Evolutionary conservation across 2,113 vertebrate species (phyloP), one percentile per base, ranked within the genome.

Genomic region (Alligator sinensis): DNA sequence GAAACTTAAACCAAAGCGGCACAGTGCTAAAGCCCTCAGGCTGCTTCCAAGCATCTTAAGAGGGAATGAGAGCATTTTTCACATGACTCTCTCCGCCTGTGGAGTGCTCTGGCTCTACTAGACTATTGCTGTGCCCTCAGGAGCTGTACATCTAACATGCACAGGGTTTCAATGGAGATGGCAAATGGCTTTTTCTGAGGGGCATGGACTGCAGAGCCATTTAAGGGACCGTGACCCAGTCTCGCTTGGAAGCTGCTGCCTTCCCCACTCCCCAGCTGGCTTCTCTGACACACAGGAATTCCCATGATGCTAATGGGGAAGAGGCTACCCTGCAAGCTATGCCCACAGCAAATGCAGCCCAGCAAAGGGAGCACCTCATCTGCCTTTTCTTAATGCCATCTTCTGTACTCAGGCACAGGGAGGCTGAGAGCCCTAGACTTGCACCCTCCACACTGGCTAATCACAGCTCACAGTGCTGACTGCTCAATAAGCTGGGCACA

Each of bases 1-100:
- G 96, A 97, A 98, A 98, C 97, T 97, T 97, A 97, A 97, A 97
- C 97, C 97, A 97, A 96, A 97, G 96, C 95, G 80, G 96, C 97
- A 96, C 97, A 97, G 96, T 96, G 95, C 96, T 97, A 90, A 96
- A 97, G 96, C 96, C 97, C 97, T 96, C 95, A 89, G 97, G 97
- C 97, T 97, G 95, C 97, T 97, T 97, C 95, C 95, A 91, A 96
- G 95, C 97, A 96, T 97, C 97, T 97, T 97, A 95, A 94, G 95
- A 95, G 95, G 95, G 94, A 97, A 96, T 92, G 95, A 96, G 97
- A 97, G 95, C 94, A 95, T 97, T 97, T 97, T 96, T 96, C 96
- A 97, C 96, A 97, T 95, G 95, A 90, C 96, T 96, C 92, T 96
- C 91, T 90, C 94, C 70, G 94, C 94, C 97, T 63, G 9, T 83